Percentiles rank a stretch among this genome's conserved stretches.
These are phyloP conservation scores for Thaumatotibia leucotreta DNA, from an alignment of 1,140 invertebrate genomes.

Conservation along the genomic window DNA sequence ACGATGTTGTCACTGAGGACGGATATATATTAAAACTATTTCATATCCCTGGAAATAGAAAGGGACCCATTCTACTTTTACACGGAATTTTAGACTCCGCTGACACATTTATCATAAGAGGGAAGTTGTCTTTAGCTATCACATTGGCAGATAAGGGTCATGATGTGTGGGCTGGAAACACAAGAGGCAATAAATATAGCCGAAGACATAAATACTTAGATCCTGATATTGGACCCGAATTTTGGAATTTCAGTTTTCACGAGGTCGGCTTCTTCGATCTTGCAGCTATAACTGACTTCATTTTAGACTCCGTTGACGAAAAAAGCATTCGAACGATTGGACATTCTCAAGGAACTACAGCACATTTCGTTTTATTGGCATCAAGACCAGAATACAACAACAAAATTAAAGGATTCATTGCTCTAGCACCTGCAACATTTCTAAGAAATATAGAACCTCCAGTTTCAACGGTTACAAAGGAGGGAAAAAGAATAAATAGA, in stretches of 20 bases:
- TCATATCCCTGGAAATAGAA: slow-evolving; percentile 30
- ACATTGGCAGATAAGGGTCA: too few species aligned
- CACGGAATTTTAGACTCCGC: too few species aligned
- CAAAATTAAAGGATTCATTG: neutral
- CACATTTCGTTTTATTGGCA: neutral
- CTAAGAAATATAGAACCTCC: neutral
- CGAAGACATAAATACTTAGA: slow-evolving; percentile 42
- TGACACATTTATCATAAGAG: neutral
- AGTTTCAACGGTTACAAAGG: neutral
- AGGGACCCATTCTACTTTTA: neutral
- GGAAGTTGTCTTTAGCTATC: neutral
- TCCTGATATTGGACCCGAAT: slow-evolving; percentile 51
- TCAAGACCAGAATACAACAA: neutral
- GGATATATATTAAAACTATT: slow-evolving; percentile 54
- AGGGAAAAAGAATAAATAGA: neutral
- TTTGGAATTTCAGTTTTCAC: too few species aligned
- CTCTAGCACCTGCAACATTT: too few species aligned
- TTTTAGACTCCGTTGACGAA: slow-evolving; percentile 66
- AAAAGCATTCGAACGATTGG: slow-evolving; percentile 65
- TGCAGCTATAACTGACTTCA: slow-evolving; percentile 80
- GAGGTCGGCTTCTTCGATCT: slow-evolving; percentile 79
- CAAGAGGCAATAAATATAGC: too few species aligned
- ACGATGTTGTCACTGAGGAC: slow-evolving; percentile 50
- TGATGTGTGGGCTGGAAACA: too few species aligned
- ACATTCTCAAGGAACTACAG: slow-evolving; percentile 72